These are phyloP conservation scores for Drosophila elegans DNA, from an alignment of 1,140 invertebrate genomes.

Conservation along the genomic window DNA sequence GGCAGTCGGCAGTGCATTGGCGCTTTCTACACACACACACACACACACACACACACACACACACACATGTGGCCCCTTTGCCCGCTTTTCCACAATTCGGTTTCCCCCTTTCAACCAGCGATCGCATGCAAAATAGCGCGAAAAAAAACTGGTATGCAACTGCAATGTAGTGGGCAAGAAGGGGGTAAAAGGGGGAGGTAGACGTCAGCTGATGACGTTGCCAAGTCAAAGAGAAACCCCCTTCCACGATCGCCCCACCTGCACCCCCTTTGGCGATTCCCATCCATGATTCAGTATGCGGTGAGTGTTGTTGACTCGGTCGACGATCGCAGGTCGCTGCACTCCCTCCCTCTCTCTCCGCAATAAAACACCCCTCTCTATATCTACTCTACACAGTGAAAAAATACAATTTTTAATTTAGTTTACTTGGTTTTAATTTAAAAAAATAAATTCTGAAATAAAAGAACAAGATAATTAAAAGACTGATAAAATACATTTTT, in stretches of 20 bases:
- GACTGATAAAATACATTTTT: too few species aligned
- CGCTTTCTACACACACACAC: conserved; percentile 42
- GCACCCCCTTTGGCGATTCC: conserved; percentile 31
- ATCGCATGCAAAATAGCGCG: conserved; percentile 73
- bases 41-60: conserved; percentile 24
- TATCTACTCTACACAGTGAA: not conserved
- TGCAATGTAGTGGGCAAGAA: conserved; percentile 10
- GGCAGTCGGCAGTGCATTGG: conserved; percentile 40
- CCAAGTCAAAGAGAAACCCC: conserved; percentile 54
- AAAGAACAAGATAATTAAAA: too few species aligned
- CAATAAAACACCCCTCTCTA: not conserved
- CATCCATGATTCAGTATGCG: conserved; percentile 56
- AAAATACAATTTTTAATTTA: not conserved
- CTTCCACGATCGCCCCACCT: conserved; percentile 3
- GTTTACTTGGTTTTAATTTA: not conserved
- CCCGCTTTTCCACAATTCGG: not conserved
- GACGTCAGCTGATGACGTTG: conserved; percentile 50
- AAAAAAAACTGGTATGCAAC: conserved; percentile 72
- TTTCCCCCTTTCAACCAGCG: conserved; percentile 4
- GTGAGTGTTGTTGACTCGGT: conserved; percentile 62
- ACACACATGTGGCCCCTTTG: conserved; percentile 30
- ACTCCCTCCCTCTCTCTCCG: conserved; percentile 38
- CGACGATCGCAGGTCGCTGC: conserved; percentile 68
- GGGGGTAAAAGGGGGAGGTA: not conserved
- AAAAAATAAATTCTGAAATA: too few species aligned